Evolutionary conservation across 2,888 invertebrate species (phyloP).

Genomic region (Catocala sponsa): DNA sequence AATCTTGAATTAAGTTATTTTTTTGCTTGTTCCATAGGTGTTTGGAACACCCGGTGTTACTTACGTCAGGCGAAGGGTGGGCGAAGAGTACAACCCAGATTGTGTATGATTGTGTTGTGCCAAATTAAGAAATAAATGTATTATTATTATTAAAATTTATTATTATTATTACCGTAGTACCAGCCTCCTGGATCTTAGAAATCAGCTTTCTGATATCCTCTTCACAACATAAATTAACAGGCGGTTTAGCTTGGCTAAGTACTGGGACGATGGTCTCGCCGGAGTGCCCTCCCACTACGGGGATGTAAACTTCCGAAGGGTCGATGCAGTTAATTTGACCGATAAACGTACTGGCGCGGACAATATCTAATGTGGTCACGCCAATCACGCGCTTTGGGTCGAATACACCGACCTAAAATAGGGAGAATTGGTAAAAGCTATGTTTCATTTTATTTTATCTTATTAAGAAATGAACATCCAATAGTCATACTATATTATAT

Average conservation of each 20-base stretch:
- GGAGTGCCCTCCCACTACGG: conserved; percentile 98
- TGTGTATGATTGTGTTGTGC: no score
- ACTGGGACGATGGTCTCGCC: conserved; percentile 64
- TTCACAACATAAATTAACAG: conserved; percentile 3
- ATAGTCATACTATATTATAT: no score
- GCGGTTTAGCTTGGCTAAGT: conserved; percentile 6
- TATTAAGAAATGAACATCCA: no score
- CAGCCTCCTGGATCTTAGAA: conserved; percentile 14
- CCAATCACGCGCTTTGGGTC: conserved; percentile 92
- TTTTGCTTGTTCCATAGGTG: no score
- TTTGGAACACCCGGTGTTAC: no score
- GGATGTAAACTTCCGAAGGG: conserved; percentile 93
- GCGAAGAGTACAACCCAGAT: no score
- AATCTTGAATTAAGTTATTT: no score
- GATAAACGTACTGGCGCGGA: conserved; percentile 97
- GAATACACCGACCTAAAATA: conserved; percentile 49
- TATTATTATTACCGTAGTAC: conserved; percentile 14
- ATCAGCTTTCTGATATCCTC: conserved; percentile 3
- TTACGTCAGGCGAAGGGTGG: no score
- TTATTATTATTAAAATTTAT: no score
- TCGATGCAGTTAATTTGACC: conserved; percentile 94
- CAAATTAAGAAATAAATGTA: no score
- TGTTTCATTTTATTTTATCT: neutral
- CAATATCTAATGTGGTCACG: conserved; percentile 97
- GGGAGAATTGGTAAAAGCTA: neutral